phyloP scores from a whole-genome alignment of 1,140 invertebrate genomes.

The Magallana gigas region DNA sequence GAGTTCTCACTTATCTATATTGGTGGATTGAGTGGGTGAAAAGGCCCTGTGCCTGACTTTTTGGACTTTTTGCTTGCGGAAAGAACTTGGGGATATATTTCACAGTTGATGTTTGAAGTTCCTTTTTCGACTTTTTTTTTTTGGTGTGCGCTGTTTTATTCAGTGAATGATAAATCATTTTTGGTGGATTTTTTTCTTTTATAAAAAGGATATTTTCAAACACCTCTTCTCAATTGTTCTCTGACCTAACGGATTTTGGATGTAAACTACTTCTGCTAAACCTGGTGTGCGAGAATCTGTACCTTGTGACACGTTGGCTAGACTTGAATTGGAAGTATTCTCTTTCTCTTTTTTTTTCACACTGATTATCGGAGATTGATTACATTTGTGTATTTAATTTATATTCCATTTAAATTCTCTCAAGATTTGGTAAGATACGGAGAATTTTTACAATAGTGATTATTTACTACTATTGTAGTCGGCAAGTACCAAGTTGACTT shows the following conservation, averaged over 20 bases:
- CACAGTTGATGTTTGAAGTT: not conserved
- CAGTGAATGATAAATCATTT: not conserved
- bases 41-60: constrained; percentile 29
- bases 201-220: not conserved
- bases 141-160: not conserved
- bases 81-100: not conserved
- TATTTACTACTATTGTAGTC: not conserved
- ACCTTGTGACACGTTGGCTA: not conserved
- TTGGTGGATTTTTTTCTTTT: not conserved
- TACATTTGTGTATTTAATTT: not conserved
- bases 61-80: not conserved
- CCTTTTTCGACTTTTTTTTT: not conserved
- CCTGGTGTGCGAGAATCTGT: not conserved
- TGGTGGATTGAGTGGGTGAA: not conserved
- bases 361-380: not conserved
- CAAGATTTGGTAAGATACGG: not conserved
- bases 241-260: not conserved
- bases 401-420: constrained; percentile 12
- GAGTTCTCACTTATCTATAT: constrained; percentile 20
- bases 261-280: not conserved
- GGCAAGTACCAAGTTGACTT: not conserved
- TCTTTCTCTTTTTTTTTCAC: constrained; percentile 1
- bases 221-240: not conserved
- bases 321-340: not conserved
- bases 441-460: not conserved